These are phyloP conservation scores for Apamea monoglypha DNA, from an alignment of 2,888 invertebrate genomes.

Conservation along the genomic window DNA sequence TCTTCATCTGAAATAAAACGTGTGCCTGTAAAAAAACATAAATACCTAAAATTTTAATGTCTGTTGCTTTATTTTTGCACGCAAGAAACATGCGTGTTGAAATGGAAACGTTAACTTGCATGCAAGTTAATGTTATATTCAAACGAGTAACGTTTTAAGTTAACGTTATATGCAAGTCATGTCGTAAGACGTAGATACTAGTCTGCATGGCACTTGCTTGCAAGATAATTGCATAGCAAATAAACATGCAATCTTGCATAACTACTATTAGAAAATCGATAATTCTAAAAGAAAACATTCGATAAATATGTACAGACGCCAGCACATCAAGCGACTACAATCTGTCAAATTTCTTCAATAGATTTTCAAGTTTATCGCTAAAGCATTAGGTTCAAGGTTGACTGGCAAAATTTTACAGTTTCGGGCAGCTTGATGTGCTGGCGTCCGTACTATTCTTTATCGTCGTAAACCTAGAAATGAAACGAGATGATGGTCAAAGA, in stretches of 20 bases:
- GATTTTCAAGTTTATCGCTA: too few relatives aligned
- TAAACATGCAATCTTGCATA: neutral
- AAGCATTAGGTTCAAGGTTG: too few relatives aligned
- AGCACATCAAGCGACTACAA: too few relatives aligned
- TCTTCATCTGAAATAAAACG: neutral
- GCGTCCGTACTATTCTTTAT: neutral
- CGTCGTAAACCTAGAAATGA: neutral
- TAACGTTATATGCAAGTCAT: neutral
- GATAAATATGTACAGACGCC: neutral
- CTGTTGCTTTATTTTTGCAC: neutral
- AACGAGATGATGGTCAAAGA: neutral
- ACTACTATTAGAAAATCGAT: neutral
- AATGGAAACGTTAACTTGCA: neutral
- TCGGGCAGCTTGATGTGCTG: too few relatives aligned
- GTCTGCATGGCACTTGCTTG: neutral
- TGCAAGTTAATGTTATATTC: neutral
- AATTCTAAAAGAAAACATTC: neutral
- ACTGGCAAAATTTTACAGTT: too few relatives aligned
- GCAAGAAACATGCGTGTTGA: neutral
- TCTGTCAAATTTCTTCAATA: too few relatives aligned
- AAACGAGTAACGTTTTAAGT: too few relatives aligned
- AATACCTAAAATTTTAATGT: neutral
- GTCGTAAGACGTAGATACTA: neutral
- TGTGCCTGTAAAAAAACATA: neutral
- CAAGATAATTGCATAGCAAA: neutral